phyloP scores from a whole-genome alignment of 1,140 invertebrate genomes.

The Stegodyphus mimosarum region DNA sequence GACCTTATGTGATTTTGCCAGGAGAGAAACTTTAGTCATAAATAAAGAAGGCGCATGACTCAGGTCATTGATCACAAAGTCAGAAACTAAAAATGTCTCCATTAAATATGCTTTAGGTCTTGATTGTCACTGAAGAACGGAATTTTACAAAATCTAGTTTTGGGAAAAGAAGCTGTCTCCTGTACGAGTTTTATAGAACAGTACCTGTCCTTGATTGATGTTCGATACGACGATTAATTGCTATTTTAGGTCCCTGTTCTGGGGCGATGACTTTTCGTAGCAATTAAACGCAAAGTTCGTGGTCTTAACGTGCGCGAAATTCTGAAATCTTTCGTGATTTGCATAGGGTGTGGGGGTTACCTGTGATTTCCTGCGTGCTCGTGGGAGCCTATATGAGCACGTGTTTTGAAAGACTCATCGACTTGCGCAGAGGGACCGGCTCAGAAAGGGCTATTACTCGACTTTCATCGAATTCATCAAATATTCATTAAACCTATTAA shows the following conservation, averaged over 20 bases:
- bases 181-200: background rate
- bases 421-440: background rate
- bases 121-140: too few species aligned
- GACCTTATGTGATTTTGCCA: too few species aligned
- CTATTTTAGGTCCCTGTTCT: constrained; percentile 32
- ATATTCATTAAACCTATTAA: constrained; percentile 35
- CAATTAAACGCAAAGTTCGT: constrained; percentile 25
- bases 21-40: too few species aligned
- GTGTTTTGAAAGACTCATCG: constrained; percentile 19
- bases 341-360: constrained; percentile 34
- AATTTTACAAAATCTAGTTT: too few species aligned
- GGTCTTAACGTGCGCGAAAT: constrained; percentile 29
- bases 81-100: background rate
- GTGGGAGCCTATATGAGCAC: constrained; percentile 6
- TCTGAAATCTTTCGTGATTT: constrained; percentile 26
- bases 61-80: background rate
- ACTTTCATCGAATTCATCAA: constrained; percentile 32
- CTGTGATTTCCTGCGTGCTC: constrained; percentile 7
- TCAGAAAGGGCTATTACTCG: constrained; percentile 15
- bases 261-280: constrained; percentile 28
- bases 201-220: constrained; percentile 16
- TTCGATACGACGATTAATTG: constrained; percentile 29
- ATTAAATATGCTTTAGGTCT: too few species aligned
- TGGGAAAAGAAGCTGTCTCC: background rate
- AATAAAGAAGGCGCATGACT: too few species aligned